These are phyloP conservation scores for Trichechus manatus DNA, from an alignment of 2,113 vertebrate species.

Conservation along the genomic window DNA sequence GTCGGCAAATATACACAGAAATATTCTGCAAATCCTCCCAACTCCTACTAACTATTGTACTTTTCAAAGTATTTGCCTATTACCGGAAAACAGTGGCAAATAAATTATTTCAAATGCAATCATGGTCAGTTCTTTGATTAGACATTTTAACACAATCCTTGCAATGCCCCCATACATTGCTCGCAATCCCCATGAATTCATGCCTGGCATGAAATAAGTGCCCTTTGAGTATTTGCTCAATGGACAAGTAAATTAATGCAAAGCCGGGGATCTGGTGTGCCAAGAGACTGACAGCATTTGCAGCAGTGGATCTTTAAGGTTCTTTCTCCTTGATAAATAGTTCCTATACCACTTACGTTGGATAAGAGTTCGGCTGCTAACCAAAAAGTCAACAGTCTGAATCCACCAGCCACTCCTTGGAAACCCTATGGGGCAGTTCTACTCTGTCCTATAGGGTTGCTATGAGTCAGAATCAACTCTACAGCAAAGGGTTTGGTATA, in stretches of 20 bases:
- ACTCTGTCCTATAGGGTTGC: no score
- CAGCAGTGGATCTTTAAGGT: neutral
- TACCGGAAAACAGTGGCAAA: neutral
- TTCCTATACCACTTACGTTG: no score
- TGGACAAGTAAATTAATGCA: neutral
- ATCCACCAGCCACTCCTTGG: no score
- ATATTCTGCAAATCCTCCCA: neutral
- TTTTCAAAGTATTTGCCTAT: neutral
- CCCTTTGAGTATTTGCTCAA: neutral
- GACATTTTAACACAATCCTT: neutral
- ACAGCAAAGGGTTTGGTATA: no score
- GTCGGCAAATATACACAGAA: neutral
- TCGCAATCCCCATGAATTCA: neutral
- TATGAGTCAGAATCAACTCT: no score
- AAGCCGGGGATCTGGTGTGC: neutral
- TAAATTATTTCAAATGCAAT: neutral
- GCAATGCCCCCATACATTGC: neutral
- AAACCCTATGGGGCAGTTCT: no score
- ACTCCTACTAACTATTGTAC: neutral
- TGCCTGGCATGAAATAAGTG: accelerated
- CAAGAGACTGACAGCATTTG: neutral
- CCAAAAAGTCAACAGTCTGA: no score
- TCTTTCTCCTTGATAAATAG: neutral
- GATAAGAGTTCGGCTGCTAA: no score
- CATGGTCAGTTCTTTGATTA: neutral